Base-by-base conservation (phyloP, 2,888 invertebrate genomes). In the Drosophila cracens region DNA sequence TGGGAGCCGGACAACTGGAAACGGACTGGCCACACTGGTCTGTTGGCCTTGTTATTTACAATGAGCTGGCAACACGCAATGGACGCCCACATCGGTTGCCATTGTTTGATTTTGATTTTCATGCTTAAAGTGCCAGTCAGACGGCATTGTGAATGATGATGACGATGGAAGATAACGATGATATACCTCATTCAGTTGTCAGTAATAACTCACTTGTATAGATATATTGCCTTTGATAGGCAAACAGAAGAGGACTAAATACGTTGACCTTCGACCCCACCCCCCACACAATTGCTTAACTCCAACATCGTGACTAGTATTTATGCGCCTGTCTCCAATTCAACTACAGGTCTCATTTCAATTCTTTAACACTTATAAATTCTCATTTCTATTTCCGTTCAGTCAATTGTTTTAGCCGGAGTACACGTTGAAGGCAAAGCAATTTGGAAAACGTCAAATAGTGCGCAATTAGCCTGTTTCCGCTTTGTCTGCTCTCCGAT, bases 21-120 rank as follows among this genome's bases (percentile, higher is more conserved):
- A 54, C 58, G 48, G 16, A 25, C 60, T 38, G 34, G 40, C 49
- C 60, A 53, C 40, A 49, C 51, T 29, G 16, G 38, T 38, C 27
- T 25, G 25, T 33, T 27, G 18, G 63, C 56, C 76, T 63, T 61
- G 68, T 70, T 83, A 72, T 72, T 80, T 74, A 72, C 70, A 80
- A 77, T 65, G 82, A 78, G 76, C 67, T 74, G 69, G 61, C 73
- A 77, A 70, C 89, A 90, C 87, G 87, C 87, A 90, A 87, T 67
- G 77, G 67, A 57, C 69, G 60, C 65, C 75, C 72, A 70, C 67
- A 64, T 70, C 64, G 68, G 54, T 52, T n/a, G 60, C 63, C 68
- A 70, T 89, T 88, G 79, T 88, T 74, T 81, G 90, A 64, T 74
- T 79, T 68, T 79, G 86, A 88, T 86, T 90, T 78, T 76, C 80